A percentile compares a stretch with the other conserved stretches of the same genome.
Conservation (phyloP, 1,140 invertebrate species). For the Ditylenchus dipsaci region DNA sequence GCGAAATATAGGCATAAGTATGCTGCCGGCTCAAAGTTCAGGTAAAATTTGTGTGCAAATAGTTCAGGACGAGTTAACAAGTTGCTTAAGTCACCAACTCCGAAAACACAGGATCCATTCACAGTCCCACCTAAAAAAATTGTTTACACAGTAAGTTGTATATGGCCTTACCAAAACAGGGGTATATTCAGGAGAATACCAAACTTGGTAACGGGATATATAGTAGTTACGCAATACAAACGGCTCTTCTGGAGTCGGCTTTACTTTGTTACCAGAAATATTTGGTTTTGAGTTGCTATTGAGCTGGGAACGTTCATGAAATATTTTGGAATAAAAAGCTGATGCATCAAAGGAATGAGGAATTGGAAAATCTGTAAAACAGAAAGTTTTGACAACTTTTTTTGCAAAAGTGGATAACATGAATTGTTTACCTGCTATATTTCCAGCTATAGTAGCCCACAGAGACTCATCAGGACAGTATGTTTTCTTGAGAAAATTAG, state of each 20-base stretch:
- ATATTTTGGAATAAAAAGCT: slow-evolving; percentile 27
- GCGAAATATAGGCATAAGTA: slow-evolving; percentile 20
- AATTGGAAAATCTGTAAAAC: slow-evolving; percentile 32
- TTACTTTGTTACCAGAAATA: neutral
- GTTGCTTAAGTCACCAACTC: slow-evolving; percentile 40
- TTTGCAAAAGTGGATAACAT: neutral
- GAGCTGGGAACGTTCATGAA: neutral
- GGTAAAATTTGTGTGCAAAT: slow-evolving; percentile 47
- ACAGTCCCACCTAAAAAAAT: slow-evolving; percentile 35
- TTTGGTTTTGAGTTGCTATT: neutral
- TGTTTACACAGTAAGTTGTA: neutral
- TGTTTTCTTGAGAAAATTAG: slow-evolving; percentile 15
- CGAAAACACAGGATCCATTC: slow-evolving; percentile 48
- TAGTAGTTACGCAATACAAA: slow-evolving; percentile 26
- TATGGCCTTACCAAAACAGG: neutral
- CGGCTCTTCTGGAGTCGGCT: neutral
- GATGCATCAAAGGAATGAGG: slow-evolving; percentile 39
- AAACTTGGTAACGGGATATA: slow-evolving; percentile 35
- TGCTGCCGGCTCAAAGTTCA: slow-evolving; percentile 44
- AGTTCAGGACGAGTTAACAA: slow-evolving; percentile 41
- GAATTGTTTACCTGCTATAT: slow-evolving; percentile 15
- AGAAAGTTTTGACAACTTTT: neutral
- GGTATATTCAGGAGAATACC: neutral
- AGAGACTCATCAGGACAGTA: slow-evolving; percentile 40
- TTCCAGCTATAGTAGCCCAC: slow-evolving; percentile 42